These are phyloP conservation scores for Tragulus kanchil DNA, from an alignment of 2,113 vertebrate species.

Conservation along the genomic window DNA sequence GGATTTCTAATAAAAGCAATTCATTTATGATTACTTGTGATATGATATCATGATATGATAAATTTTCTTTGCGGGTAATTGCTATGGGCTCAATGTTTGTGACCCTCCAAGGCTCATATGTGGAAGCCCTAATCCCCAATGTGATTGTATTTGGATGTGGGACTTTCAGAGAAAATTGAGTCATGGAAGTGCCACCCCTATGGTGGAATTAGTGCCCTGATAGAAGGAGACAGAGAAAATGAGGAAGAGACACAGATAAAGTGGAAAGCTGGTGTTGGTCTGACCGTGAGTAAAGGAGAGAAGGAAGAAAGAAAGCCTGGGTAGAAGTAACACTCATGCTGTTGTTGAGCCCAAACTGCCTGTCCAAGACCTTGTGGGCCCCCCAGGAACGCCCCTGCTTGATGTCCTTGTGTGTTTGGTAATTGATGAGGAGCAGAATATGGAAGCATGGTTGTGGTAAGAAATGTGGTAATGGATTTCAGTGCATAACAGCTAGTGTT, in stretches of 20 bases:
- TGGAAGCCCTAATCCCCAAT: not conserved
- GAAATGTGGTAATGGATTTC: not conserved
- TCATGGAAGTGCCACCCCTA: not conserved
- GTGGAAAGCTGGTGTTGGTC: not conserved
- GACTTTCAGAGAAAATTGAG: not conserved
- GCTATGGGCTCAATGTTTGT: not conserved
- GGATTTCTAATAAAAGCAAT: not conserved
- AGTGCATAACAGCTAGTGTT: too few relatives aligned
- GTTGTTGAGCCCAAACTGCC: not conserved
- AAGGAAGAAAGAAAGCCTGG: not conserved
- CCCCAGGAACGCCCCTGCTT: not conserved
- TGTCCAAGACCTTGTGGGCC: not conserved
- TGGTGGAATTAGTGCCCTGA: not conserved
- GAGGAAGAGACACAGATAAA: not conserved
- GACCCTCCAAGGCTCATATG: not conserved
- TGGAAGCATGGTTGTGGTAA: not conserved
- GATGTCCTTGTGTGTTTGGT: not conserved
- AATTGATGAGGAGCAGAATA: not conserved
- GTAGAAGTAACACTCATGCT: not conserved
- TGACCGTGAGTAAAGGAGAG: not conserved
- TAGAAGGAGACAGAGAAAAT: not conserved
- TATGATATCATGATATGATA: not conserved
- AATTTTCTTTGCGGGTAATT: not conserved
- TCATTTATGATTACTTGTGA: not conserved
- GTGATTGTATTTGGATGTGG: not conserved